Percentiles rank a stretch among this genome's conserved stretches.
phyloP scores from a whole-genome alignment of 2,888 invertebrate genomes.

The Caenorhabditis virilis region DNA sequence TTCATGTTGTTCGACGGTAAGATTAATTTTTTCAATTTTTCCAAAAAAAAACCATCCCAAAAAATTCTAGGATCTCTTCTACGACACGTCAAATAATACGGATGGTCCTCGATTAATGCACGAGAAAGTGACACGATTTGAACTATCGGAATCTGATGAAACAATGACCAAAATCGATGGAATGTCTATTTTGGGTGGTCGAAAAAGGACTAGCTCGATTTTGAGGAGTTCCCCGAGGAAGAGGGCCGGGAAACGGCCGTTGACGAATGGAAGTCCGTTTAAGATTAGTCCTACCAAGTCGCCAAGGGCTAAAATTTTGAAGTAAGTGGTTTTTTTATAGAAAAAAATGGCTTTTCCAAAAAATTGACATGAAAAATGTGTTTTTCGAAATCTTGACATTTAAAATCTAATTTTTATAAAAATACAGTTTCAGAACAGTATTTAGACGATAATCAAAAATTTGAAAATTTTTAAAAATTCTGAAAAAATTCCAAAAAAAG shows the following conservation, averaged over 20 bases:
- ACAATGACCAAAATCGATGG: slow-evolving; percentile 16
- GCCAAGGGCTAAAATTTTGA: slow-evolving; percentile 22
- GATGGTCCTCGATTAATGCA: slow-evolving; percentile 16
- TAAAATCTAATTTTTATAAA: no score
- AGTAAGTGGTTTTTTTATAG: no score
- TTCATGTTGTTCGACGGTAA: no score
- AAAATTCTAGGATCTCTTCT: not conserved
- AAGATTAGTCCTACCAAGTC: slow-evolving; percentile 8
- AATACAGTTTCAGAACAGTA: no score
- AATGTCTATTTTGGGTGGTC: slow-evolving; percentile 3
- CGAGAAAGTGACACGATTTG: slow-evolving; percentile 10
- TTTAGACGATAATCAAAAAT: no score
- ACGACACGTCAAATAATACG: not conserved
- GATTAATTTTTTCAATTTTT: no score
- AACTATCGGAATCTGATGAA: slow-evolving; percentile 16
- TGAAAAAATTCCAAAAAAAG: no score
- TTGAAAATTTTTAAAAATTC: no score
- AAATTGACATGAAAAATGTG: no score
- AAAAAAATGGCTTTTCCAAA: no score
- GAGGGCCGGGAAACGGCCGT: slow-evolving; percentile 18
- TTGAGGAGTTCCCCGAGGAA: slow-evolving; percentile 15
- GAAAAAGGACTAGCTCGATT: slow-evolving; percentile 13
- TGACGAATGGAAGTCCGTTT: slow-evolving; percentile 8
- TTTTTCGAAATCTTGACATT: no score
- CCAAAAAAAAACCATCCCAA: no score